Evolutionary conservation across 2,113 vertebrate species (phyloP).

Genomic region (Sclerurus mexicanus): DNA sequence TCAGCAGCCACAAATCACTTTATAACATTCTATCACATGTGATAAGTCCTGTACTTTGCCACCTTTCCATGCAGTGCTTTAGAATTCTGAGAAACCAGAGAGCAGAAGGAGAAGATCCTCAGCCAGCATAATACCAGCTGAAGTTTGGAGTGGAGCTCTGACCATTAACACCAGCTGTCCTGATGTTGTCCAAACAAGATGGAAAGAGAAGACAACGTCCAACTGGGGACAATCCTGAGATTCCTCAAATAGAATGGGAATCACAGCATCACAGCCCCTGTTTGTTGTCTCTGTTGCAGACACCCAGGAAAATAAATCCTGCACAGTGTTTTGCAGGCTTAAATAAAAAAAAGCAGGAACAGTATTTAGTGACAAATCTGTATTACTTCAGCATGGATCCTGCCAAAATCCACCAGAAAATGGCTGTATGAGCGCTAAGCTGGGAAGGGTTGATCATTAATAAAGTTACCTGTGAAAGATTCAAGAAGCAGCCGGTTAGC

Average conservation of each 20-base stretch:
- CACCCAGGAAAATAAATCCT: background rate
- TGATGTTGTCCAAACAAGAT: background rate
- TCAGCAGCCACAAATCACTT: background rate
- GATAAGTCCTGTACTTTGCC: constrained; percentile 40
- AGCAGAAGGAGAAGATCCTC: background rate
- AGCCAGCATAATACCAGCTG: background rate
- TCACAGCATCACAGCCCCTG: background rate
- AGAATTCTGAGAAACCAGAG: background rate
- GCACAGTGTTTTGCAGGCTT: background rate
- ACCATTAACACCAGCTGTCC: background rate
- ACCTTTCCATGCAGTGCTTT: background rate
- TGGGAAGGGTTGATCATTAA: background rate
- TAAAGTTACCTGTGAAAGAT: background rate
- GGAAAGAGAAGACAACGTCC: background rate
- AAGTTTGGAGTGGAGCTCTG: background rate
- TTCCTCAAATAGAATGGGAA: background rate
- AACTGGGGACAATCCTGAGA: background rate
- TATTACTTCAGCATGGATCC: background rate
- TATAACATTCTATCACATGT: background rate
- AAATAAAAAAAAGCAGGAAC: background rate
- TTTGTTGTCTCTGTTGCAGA: background rate
- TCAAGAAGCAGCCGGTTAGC: background rate
- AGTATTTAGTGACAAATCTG: background rate
- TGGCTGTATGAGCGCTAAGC: background rate
- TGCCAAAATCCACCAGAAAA: background rate